These are phyloP conservation scores for Nomada lathburiana DNA, from an alignment of 2,888 invertebrate genomes.

Conservation along the genomic window DNA sequence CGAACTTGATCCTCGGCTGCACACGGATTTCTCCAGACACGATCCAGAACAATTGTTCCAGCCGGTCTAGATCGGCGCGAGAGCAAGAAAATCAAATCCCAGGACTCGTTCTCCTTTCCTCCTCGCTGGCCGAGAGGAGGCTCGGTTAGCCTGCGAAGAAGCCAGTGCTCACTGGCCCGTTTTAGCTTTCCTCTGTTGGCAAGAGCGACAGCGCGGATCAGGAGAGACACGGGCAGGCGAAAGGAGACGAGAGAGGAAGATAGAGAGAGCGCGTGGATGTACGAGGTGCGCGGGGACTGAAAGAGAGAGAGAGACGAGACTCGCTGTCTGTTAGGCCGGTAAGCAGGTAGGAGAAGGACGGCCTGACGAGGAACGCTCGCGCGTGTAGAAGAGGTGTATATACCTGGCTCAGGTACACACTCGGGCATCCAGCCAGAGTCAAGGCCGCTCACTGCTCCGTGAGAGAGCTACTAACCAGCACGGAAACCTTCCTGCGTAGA, in stretches of 20 bases:
- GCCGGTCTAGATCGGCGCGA: too few relatives aligned
- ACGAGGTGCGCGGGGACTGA: constrained; percentile 7
- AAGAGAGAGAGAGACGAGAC: constrained; percentile 44
- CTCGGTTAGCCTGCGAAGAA: constrained; percentile 41
- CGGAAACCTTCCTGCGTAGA: constrained; percentile 64
- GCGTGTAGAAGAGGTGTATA: constrained; percentile 26
- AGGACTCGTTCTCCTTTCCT: constrained; percentile 37
- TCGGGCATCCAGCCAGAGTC: constrained; percentile 85
- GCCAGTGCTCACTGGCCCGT: constrained; percentile 68
- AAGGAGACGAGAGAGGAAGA: constrained; percentile 51
- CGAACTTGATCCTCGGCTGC: too few relatives aligned
- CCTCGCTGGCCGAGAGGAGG: constrained; percentile 47
- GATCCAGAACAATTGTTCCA: too few relatives aligned
- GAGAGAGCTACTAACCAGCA: constrained; percentile 74
- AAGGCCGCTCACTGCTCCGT: constrained; percentile 91
- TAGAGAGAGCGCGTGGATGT: constrained; percentile 38
- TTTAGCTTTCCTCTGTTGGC: constrained; percentile 70
- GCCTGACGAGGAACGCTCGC: constrained; percentile 32
- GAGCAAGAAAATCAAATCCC: not conserved
- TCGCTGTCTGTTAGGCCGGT: constrained; percentile 63
- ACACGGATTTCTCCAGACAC: too few relatives aligned
- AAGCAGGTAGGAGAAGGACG: constrained; percentile 55
- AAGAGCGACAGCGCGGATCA: constrained; percentile 58
- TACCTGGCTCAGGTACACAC: constrained; percentile 24
- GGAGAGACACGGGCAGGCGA: constrained; percentile 47